Evolutionary conservation across 2,888 invertebrate genomes (phyloP), one percentile per base, ranked within the genome.

Genomic region (Homarus gammarus): DNA sequence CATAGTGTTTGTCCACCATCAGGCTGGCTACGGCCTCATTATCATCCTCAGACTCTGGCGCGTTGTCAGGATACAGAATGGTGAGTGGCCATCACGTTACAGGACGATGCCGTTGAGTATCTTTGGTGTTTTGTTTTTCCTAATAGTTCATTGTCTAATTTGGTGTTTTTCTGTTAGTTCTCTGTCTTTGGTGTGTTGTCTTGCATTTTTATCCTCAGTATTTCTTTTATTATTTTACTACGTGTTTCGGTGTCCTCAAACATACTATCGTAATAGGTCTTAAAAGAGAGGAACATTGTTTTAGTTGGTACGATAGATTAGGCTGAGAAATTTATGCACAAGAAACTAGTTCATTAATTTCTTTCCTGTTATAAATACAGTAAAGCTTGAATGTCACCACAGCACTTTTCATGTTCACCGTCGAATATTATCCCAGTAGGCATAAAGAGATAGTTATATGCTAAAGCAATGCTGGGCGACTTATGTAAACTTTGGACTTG

Each of bases 11-110:
- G 91, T 93, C 22, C 92, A 93, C 87, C 64, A 77, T 2, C 89
- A 93, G n/a, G 93, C 93, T 70, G 94, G 94, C 44, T 90, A 93
- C 38, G 94, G 94, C 8, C 93, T 94, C 22, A 92, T 94, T 61
- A 93, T 94, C 87, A 92, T 94, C 10, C 93, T 94, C 6, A 92
- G 94, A 85, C 92, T 94, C 82, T 94, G 94, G 94, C 92, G 94
- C 87, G 93, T 94, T 6, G 93, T 93, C 22, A 93, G 94, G 73
- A 94, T 94, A 82, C 92, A 94, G 8, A 94, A 94, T 93, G 94
- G 94, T 94, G 92, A 92, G 93, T 87, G n/a, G 12, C 10, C 15
- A 3, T 27, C 15, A 36, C 36, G 1, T 2, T 27, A 31, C 12
- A n/a, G 38, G 6, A 31, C 3, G 33, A 38, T 31, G 6, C 15